Evolutionary conservation across 2,113 vertebrate species (phyloP), one percentile per base, ranked within the genome.

Genomic region (Ariopsis seemanni): DNA sequence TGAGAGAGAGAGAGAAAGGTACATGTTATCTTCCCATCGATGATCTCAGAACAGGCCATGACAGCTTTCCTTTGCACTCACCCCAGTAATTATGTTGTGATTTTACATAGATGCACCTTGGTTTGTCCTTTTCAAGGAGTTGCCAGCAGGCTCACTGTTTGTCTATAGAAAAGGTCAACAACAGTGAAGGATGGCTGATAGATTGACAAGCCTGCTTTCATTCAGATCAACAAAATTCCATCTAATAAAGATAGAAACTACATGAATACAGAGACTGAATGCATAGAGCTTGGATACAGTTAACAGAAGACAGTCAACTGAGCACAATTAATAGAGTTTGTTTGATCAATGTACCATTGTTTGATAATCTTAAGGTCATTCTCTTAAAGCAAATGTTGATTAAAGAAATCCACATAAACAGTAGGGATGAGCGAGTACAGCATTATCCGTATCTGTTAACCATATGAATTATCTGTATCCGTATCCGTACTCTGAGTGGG

Each of bases 71-170:
- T 80, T 86, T 84, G 72, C 74, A 57, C 83, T 85, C 55, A 22
- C 30, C 78, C 86, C 83, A 85, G 71, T 87, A 87, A 90, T 85
- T 83, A 87, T 48, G 74, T 9, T 63, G 80, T 88, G 86, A 74
- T 90, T 80, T 85, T 79, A 88, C 86, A 79, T 80, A 71, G 27
- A 90, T 80, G 86, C 87, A 62, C 75, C 86, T 79, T 88, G 82
- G 80, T 88, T 87, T 83, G 83, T 85, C 89, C 71, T 88, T 85
- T 88, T 86, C 42, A 83, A 42, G 52, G 63, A 88, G 58, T 77
- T 85, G 75, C 82, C 58, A 85, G 52, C 60, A 55, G 53, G 7
- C 48, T 84, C 80, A 79, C 48, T 12, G 65, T 42, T 17, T 77
- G 75, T 84, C 57, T 81, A 34, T n/a, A 82, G 60, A 57, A 90